Conservation (phyloP, 1,140 invertebrate genomes). For the Caenorhabditis tropicalis region DNA sequence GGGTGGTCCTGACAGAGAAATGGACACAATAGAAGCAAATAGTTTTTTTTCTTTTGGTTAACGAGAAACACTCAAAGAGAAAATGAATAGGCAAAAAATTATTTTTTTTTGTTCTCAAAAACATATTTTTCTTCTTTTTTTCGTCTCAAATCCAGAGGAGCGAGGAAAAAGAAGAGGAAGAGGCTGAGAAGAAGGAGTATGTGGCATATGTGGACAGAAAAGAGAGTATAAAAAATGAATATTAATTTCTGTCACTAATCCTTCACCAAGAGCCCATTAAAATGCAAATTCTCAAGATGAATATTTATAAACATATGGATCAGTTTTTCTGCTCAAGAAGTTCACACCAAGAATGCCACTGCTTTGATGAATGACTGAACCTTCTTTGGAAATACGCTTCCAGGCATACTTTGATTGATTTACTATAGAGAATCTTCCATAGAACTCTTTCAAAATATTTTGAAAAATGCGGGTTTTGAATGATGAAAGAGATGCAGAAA, state of each 20-base stretch:
- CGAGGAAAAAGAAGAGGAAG: background rate
- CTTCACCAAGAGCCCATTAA: background rate
- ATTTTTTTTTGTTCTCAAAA: background rate
- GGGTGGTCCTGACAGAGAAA: background rate
- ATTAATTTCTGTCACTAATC: slow-evolving; percentile 22
- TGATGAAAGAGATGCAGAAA: background rate
- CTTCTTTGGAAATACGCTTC: no score
- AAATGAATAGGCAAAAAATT: background rate
- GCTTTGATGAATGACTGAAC: no score
- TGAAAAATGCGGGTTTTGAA: no score
- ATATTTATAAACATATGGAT: background rate
- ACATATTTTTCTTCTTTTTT: slow-evolving; percentile 1
- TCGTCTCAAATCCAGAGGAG: background rate
- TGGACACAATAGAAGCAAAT: background rate
- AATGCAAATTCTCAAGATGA: slow-evolving; percentile 1
- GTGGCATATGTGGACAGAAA: background rate
- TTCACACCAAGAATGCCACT: no score
- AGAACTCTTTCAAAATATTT: no score
- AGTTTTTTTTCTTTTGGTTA: background rate
- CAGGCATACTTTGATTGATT: no score
- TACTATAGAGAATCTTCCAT: no score
- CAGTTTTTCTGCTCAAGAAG: no score
- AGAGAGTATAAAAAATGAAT: background rate
- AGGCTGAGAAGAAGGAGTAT: background rate
- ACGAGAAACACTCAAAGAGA: background rate